Evolutionary conservation across 1,140 invertebrate genomes (phyloP), one percentile per base, ranked within the genome.

Genomic region (Hormaphis cornu): DNA sequence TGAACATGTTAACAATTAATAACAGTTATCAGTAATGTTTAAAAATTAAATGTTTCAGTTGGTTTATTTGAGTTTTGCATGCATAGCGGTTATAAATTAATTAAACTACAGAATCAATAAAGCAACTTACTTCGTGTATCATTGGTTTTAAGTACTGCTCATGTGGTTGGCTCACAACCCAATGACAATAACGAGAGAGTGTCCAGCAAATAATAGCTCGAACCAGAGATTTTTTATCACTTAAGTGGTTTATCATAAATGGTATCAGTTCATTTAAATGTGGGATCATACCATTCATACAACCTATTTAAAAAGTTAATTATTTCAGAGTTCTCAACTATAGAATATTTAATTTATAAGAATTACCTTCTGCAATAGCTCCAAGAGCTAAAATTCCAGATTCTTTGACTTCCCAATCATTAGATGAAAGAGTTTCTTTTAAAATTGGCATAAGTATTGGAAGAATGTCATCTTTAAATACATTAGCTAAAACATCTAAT

Each of bases 121-220:
- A 30, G 20, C 0, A 2, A 72, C 75, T 76, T 76, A 96, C 82
- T 85, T 98, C 95, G 63, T 89, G 93, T 88, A 99, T 95, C 35
- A 98, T 81, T 9, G 93, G 92, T 76, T 96, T 93, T 42, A 99
- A 84, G 79, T 95, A 97, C 22, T 86, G 83, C 71, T 97, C 93
- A 76, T 97, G 94, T 5, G 91, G 90, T 76, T 98, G 95, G 37
- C 86, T 84, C 9, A 98, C 95, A 20, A 99, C 95, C 95, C 95
- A 99, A 78, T 97, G 93, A 18, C 95, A 93, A 79, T 99, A 99
- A 56, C 97, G 84, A 73, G 91, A 96, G 2, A 99, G 81, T 0
- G 97, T 99, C 97, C 97, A 99, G 79, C 97, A 99, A 1, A 97
- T 98, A 73, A 99, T 99, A 30, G 95, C 95, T 53, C 97, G 83